Conservation (phyloP, 2,888 invertebrate genomes). For the Invenusta paracnida region DNA sequence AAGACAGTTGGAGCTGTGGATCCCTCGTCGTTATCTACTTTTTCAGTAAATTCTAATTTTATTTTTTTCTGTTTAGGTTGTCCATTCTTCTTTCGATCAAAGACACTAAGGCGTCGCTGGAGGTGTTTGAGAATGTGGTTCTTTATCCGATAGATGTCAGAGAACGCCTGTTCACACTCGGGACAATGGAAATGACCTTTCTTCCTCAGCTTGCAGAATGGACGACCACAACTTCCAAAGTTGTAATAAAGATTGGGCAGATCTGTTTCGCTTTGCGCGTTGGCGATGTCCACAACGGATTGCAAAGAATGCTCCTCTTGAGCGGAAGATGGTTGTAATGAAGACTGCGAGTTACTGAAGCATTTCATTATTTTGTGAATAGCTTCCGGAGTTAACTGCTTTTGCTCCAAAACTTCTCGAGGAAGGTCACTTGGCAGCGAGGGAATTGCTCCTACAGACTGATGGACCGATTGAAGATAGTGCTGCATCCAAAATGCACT, state of each 20-base stretch:
- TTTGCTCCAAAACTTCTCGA: neutral
- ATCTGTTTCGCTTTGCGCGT: neutral
- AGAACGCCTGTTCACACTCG: slow-evolving; percentile 74
- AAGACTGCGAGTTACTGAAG: neutral
- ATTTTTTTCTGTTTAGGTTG: neutral
- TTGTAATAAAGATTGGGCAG: neutral
- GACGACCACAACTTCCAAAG: slow-evolving; percentile 66
- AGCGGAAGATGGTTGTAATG: neutral
- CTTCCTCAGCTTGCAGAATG: slow-evolving; percentile 75
- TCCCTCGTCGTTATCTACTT: too few relatives aligned
- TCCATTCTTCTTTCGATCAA: neutral
- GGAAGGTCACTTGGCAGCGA: neutral
- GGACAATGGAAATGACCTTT: slow-evolving; percentile 75
- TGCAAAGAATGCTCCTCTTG: neutral
- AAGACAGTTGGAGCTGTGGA: too few relatives aligned
- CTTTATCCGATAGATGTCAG: slow-evolving; percentile 69
- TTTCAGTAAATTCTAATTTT: too few relatives aligned
- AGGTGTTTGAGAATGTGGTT: slow-evolving; percentile 70
- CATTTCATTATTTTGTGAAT: neutral
- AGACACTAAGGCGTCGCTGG: neutral
- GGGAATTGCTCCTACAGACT: neutral
- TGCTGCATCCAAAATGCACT: neutral
- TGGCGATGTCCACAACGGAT: neutral
- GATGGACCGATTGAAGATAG: neutral
- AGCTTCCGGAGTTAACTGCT: neutral